These are phyloP conservation scores for Kryphioiulus occultus DNA, from an alignment of 2,888 invertebrate species.

Conservation along the genomic window DNA sequence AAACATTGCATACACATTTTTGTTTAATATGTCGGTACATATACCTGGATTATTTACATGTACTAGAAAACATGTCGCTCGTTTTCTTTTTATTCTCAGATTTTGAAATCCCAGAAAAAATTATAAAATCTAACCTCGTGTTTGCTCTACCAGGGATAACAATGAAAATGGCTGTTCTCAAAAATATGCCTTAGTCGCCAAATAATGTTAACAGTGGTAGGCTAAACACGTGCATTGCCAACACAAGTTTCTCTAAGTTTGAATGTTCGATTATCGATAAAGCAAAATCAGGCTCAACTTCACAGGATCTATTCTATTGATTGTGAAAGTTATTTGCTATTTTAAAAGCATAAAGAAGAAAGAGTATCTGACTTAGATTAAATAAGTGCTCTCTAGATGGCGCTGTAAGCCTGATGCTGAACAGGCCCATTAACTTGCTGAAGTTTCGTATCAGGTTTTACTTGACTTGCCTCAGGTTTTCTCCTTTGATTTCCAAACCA, in stretches of 20 bases:
- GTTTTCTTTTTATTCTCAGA: too few species aligned
- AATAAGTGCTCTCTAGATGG: not conserved
- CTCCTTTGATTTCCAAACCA: slow-evolving; percentile 32
- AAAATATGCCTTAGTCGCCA: not conserved
- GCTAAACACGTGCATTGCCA: not conserved
- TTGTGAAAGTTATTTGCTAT: too few species aligned
- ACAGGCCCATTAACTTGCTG: not conserved
- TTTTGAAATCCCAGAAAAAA: too few species aligned
- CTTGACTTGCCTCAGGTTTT: slow-evolving; percentile 27
- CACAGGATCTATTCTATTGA: too few species aligned
- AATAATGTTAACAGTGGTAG: not conserved
- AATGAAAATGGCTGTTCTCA: not conserved
- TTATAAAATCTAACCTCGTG: too few species aligned
- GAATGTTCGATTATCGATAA: not conserved
- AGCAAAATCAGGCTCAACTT: not conserved
- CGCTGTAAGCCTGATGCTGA: not conserved
- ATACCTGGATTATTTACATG: too few species aligned
- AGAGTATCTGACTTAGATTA: not conserved
- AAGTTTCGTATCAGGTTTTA: slow-evolving; percentile 21
- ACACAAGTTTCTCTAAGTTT: not conserved
- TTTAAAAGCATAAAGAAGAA: not conserved
- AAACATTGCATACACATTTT: too few species aligned
- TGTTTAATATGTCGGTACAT: too few species aligned
- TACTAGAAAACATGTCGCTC: too few species aligned
- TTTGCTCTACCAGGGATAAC: not conserved